These are phyloP conservation scores for Plodia interpunctella DNA, from an alignment of 1,140 invertebrate species.

Conservation along the genomic window DNA sequence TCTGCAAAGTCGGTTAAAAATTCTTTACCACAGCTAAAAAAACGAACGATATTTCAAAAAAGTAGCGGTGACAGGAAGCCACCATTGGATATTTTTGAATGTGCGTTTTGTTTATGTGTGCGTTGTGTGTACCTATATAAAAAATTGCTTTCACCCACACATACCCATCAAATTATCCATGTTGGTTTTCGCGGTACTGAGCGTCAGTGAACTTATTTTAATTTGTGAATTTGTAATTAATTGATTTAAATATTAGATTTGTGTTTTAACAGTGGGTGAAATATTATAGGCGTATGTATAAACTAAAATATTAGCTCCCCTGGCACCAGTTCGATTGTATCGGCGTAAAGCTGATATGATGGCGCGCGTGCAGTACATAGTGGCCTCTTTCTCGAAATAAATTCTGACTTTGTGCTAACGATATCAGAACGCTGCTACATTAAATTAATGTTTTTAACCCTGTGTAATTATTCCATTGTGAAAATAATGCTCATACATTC, in stretches of 20 bases:
- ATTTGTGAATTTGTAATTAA: constrained; percentile 38
- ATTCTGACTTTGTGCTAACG: constrained; percentile 60
- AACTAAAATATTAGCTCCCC: background rate
- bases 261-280: constrained; percentile 34
- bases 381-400: constrained; percentile 51
- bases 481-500: constrained; percentile 27
- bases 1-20: too few species aligned
- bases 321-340: constrained; percentile 21
- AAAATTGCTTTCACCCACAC: constrained; percentile 31
- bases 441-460: constrained; percentile 41
- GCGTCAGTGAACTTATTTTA: constrained; percentile 65
- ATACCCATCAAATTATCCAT: constrained; percentile 32
- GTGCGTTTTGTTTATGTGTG: constrained; percentile 12
- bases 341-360: constrained; percentile 43
- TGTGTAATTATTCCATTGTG: constrained; percentile 26
- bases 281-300: constrained; percentile 22
- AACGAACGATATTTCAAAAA: background rate
- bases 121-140: constrained; percentile 7
- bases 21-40: too few species aligned
- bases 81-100: constrained; percentile 16
- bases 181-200: constrained; percentile 61
- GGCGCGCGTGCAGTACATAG: constrained; percentile 56
- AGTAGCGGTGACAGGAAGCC: constrained; percentile 24
- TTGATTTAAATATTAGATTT: constrained; percentile 26
- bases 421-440: constrained; percentile 39